A percentile compares a stretch with the other conserved stretches of the same genome.
Evolutionary conservation across 2,797 vertebrate genomes (phyloP).

Genomic region (Amphiprion clarkii): DNA sequence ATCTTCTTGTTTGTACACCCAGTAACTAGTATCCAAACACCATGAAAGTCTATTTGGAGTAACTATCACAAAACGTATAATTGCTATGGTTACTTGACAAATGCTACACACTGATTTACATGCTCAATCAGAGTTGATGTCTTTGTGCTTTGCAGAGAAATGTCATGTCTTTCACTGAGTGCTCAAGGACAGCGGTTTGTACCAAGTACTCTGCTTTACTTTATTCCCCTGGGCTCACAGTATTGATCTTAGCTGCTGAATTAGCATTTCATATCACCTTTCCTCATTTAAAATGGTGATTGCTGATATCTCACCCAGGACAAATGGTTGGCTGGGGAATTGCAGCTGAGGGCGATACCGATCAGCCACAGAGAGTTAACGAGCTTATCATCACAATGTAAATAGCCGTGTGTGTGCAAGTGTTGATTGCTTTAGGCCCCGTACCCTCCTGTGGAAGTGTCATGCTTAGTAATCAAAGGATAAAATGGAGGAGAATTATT

Average conservation of each 20-base stretch:
- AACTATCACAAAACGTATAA: no score
- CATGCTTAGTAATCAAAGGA: slow-evolving; percentile 72
- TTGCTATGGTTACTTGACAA: no score
- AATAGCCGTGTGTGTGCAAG: slow-evolving; percentile 66
- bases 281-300: slow-evolving; percentile 83
- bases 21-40: no score
- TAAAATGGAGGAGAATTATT: slow-evolving; percentile 66
- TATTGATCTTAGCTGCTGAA: slow-evolving; percentile 81
- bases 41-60: no score
- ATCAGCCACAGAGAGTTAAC: slow-evolving; percentile 80
- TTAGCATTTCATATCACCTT: slow-evolving; percentile 83
- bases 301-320: slow-evolving; percentile 79
- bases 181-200: slow-evolving; percentile 60
- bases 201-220: slow-evolving; percentile 41
- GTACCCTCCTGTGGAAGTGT: slow-evolving; percentile 55
- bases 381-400: slow-evolving; percentile 83
- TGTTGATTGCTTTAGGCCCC: slow-evolving; percentile 61
- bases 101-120: neutral
- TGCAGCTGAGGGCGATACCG: slow-evolving; percentile 74
- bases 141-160: slow-evolving; percentile 16
- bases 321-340: slow-evolving; percentile 75
- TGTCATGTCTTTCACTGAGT: slow-evolving; percentile 31
- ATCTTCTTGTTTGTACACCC: no score
- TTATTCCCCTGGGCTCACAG: slow-evolving; percentile 51
- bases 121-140: neutral